A percentile compares a stretch with the other conserved stretches of the same genome.
Evolutionary conservation across 2,888 invertebrate species (phyloP).

Genomic region (Mechanitis messenoides): DNA sequence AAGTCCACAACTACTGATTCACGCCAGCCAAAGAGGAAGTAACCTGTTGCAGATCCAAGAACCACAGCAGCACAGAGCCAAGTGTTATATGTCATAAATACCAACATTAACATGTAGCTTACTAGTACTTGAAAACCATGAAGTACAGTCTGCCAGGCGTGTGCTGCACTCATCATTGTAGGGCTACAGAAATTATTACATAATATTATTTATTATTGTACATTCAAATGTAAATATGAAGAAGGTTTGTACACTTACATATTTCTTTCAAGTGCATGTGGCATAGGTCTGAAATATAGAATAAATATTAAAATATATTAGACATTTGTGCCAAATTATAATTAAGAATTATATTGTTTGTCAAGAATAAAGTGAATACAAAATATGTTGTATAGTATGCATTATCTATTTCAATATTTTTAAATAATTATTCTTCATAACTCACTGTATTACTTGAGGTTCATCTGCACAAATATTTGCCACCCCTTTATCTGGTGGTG

Average conservation of each 20-base stretch:
- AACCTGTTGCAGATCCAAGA: conserved; percentile 91
- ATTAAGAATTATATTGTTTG: not conserved
- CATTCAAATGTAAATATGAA: conserved; percentile 4
- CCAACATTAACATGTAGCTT: conserved; percentile 95
- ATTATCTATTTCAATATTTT: too few species aligned
- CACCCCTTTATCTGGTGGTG: conserved; percentile 82
- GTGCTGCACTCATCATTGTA: conserved; percentile 88
- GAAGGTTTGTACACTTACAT: conserved; percentile 48
- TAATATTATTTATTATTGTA: conserved; percentile 18
- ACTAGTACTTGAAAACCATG: conserved; percentile 93
- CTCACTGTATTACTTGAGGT: conserved; percentile 85
- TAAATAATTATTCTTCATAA: conserved; percentile 16
- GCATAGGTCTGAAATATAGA: conserved; percentile 56
- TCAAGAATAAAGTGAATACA: not conserved
- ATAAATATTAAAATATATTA: not conserved
- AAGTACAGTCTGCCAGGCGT: conserved; percentile 90
- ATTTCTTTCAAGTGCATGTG: conserved; percentile 66
- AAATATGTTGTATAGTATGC: too few species aligned
- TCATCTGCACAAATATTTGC: conserved; percentile 79
- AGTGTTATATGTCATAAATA: conserved; percentile 97
- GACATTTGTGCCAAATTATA: not conserved
- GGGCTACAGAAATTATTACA: conserved; percentile 74
- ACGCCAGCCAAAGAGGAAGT: conserved; percentile 97
- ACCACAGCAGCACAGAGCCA: conserved; percentile 95
- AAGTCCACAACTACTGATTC: conserved; percentile 95